Evolutionary conservation across 2,888 invertebrate genomes (phyloP), one percentile per base, ranked within the genome.

Genomic region (Isoperla grammatica): DNA sequence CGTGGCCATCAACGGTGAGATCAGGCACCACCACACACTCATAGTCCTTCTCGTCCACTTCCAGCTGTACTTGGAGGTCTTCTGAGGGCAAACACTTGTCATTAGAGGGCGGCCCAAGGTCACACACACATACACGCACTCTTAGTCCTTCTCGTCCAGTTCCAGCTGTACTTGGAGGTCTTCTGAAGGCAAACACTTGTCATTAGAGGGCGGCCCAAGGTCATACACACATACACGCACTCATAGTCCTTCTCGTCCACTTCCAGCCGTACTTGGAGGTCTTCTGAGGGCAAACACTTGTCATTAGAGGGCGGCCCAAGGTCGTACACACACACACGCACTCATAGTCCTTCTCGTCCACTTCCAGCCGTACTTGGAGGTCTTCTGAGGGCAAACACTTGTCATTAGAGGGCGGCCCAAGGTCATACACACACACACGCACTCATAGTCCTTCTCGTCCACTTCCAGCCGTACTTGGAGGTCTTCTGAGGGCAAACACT

Each of bases 151-250:
- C 13, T 74, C 75, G 61, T 75, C 75, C 67, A 75, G 75, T 68
- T 75, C 75, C 43, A 75, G 68, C 69, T 76, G 75, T 45, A 76
- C 75, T 64, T 76, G 75, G 46, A 76, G 71, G 65, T 76, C 75
- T 69, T 75, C 75, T 74, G 65, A 40, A 63, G 17, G 9, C 43
- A 43, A 43, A n/a, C n/a, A n/a, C n/a, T n/a, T n/a, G n/a, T n/a
- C n/a, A n/a, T n/a, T n/a, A n/a, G n/a, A n/a, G n/a, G n/a, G n/a
- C n/a, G n/a, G n/a, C n/a, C n/a, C n/a, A n/a, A n/a, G n/a, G n/a
- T n/a, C n/a, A n/a, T n/a, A n/a, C n/a, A n/a, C n/a, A n/a, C n/a
- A n/a, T n/a, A n/a, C 29, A 29, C 29, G 29, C 23, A 76, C 77
- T 73, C 64, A 11, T 56, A 23, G 2, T 59, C 48, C 8, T 29